Percentiles rank a stretch among this genome's conserved stretches.
These are phyloP conservation scores for Piezodorus guildinii DNA, from an alignment of 1,140 invertebrate species.

Conservation along the genomic window DNA sequence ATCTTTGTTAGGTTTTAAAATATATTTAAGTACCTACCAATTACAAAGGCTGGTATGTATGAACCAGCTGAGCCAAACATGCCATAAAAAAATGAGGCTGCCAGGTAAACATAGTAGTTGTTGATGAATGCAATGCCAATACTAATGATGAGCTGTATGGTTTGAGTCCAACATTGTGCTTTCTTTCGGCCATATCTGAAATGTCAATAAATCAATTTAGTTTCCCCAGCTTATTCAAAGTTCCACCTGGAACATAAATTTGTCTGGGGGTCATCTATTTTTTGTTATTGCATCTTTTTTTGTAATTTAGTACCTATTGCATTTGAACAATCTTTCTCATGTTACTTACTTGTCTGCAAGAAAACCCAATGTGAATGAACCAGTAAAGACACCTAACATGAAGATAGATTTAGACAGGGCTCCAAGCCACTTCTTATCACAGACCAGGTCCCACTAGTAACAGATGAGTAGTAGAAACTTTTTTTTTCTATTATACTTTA, in stretches of 20 bases:
- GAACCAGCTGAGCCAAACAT: constrained; percentile 72
- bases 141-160: constrained; percentile 57
- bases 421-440: constrained; percentile 65
- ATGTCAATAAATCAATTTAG: constrained; percentile 20
- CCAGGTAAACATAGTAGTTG: constrained; percentile 59
- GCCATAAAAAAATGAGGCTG: constrained; percentile 59
- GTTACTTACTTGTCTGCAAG: constrained; percentile 62
- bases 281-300: neutral
- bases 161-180: constrained; percentile 61
- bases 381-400: constrained; percentile 82
- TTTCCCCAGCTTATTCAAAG: neutral
- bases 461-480: constrained; percentile 2
- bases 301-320: neutral
- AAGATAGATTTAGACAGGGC: constrained; percentile 66
- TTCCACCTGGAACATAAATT: neutral
- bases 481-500: too few relatives aligned
- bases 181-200: constrained; percentile 58
- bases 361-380: constrained; percentile 70
- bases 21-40: constrained; percentile 39
- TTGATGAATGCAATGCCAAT: constrained; percentile 60
- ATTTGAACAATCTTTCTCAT: neutral
- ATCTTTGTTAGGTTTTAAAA: neutral
- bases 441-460: constrained; percentile 68
- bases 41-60: constrained; percentile 71
- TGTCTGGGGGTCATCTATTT: neutral